Base-by-base conservation (phyloP, 2,888 invertebrate species). In the Poecilus cupreus region DNA sequence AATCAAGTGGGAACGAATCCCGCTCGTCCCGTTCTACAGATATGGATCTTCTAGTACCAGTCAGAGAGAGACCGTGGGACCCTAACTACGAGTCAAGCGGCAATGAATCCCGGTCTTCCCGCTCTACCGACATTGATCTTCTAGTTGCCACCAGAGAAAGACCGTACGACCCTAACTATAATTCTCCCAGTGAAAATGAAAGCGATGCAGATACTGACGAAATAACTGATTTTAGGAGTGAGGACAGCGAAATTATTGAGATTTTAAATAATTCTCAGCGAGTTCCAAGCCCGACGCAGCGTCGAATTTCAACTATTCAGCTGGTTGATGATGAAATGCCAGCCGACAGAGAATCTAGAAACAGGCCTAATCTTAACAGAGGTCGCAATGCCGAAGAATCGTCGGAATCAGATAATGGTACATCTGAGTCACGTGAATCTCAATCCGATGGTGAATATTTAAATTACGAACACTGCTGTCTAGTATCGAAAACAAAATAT, bases 231-330 rank as follows among this genome's bases (percentile, higher is more conserved):
- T 78, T 78, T 37, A 70, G 80, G 32, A 51, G 11, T 13, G 80
- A 80, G 51, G 80, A 80, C 54, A 80, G 32, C 70, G 80, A 80
- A 39, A 80, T 80, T 51, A 80, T 80, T 13, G 70, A 80, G 39
- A 80, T 80, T 32, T 37, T 80, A n/a, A 80, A 80, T 26, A 72
- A 80, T 26, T 26, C 26, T n/a, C 74, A 75, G 51, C 22, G 26
- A 8, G 26, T 51, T 51, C 49, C 46, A 13, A 49, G 13, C 4
- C 74, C 74, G 6, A 49, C 74, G 6, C 46, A 20, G 43, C 16
- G 46, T 20, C 18, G 22, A 22, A 72, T 72, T 20, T 43, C 70
- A 43, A 72, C 43, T 20, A 5, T 46, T 11, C 70, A 72, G 20
- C 22, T 72, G 6, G 11, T 43, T n/a, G 46, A 46, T 43, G 70